Evolutionary conservation across 2,113 vertebrate genomes (phyloP).

Genomic region (Notothenia coriiceps): DNA sequence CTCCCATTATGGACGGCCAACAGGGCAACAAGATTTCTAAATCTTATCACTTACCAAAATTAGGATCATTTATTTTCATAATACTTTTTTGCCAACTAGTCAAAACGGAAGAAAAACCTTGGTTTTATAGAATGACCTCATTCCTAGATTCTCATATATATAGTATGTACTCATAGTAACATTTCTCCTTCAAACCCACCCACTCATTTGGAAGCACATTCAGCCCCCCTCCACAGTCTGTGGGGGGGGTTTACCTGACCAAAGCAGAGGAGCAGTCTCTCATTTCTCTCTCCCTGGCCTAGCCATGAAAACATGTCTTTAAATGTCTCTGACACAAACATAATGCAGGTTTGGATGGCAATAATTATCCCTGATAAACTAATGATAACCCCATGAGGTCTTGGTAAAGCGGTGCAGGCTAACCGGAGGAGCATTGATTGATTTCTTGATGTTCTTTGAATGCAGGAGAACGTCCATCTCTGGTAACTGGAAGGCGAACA

Average conservation of each 20-base stretch:
- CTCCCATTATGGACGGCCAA: not conserved
- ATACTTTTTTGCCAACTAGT: not conserved
- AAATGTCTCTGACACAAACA: slow-evolving; percentile 45
- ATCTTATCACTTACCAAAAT: not conserved
- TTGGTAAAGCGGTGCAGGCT: not conserved
- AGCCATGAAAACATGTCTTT: slow-evolving; percentile 16
- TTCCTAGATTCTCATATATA: not conserved
- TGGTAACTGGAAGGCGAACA: slow-evolving; percentile 99
- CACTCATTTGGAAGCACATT: slow-evolving; percentile 41
- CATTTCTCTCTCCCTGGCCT: not conserved
- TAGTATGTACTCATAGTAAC: not conserved
- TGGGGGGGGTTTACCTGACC: not conserved
- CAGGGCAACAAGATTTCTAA: not conserved
- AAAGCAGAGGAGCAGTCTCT: slow-evolving; percentile 10
- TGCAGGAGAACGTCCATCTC: slow-evolving; percentile 97
- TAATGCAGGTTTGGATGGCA: slow-evolving; percentile 45
- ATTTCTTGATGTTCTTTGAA: slow-evolving; percentile 44
- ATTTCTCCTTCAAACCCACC: slow-evolving; percentile 8
- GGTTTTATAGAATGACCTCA: not conserved
- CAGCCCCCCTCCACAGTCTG: no score
- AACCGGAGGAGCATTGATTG: not conserved
- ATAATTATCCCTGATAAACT: slow-evolving; percentile 26
- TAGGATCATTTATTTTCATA: not conserved
- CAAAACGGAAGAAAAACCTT: not conserved
- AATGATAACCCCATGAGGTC: slow-evolving; percentile 16